Base-by-base conservation (phyloP, 2,797 vertebrate species). In the Myotis findleyi region DNA sequence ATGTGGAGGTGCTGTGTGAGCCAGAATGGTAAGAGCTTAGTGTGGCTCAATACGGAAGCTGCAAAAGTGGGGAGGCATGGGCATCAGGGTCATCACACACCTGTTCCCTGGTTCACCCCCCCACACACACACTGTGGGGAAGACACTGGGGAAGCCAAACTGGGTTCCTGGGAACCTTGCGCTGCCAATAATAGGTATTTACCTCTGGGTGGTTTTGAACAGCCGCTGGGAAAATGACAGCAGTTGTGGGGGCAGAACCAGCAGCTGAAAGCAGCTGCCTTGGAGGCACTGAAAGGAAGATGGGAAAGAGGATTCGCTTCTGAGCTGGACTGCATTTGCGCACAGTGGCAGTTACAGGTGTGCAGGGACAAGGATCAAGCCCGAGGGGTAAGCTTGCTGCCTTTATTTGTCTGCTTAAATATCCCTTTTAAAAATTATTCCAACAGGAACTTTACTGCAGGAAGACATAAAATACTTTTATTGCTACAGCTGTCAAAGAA, bases 131-230 rank as follows among this genome's bases (percentile, higher is more conserved):
- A 27, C 25, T 33, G 18, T 3, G 41, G 69, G 4, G 33, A 20
- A 73, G 64, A 82, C 44, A 59, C 68, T 25, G 55, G 66, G 62
- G n/a, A 71, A 44, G 62, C 30, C 36, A 17, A 20, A 33, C 57
- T 55, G 12, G 3, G 53, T n/a, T 36, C 83, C 80, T 13, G 6
- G 7, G 38, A 55, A n/a, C 20, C 14, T 80, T 10, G 25, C 11
- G 18, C n/a, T 33, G 18, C 27, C 23, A 44, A 16, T 2, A 3
- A 44, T 13, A 27, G 23, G 1, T 97, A 18, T 2, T 25, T 13
- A 99, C 99, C 99, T 98, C 97, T 98, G 14, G 98, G 98, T 68
- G 98, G 98, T 97, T 98, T 97, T 51, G 98, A 98, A 97, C 4
- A 98, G 95, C n/a, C 97, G 93, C 6, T 96, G 97, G 57, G 96